phyloP scores from a whole-genome alignment of 2,797 vertebrate genomes.

The Paratrypauchen microcephalus region DNA sequence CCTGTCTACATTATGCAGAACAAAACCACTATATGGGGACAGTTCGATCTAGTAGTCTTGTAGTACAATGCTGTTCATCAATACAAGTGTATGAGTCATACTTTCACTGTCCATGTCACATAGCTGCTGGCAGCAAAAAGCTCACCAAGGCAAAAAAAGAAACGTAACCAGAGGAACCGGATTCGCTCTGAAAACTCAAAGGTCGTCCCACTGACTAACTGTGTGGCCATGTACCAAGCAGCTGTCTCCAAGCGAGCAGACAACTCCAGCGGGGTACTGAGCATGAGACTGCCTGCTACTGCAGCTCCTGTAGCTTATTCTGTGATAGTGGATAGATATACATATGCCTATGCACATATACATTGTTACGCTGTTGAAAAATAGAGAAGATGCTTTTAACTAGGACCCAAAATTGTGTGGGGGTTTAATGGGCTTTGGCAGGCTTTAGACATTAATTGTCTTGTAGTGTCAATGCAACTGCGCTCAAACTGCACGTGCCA shows the following conservation, averaged over 20 bases:
- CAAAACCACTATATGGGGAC: background rate
- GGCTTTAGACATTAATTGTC: background rate
- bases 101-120: constrained; percentile 44
- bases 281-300: constrained; percentile 43
- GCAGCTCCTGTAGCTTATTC: background rate
- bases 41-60: constrained; percentile 1
- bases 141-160: constrained; percentile 64
- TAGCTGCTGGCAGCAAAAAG: constrained; percentile 74
- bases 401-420: background rate
- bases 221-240: constrained; percentile 88
- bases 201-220: constrained; percentile 81
- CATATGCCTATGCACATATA: too few species aligned
- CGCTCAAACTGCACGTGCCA: background rate
- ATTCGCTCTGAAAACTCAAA: constrained; percentile 72
- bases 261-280: constrained; percentile 76
- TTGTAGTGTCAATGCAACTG: background rate
- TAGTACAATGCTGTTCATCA: background rate
- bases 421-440: background rate
- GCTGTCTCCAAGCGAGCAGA: constrained; percentile 79
- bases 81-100: background rate
- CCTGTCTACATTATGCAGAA: background rate
- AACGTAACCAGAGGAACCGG: constrained; percentile 62
- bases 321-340: background rate
- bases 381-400: background rate
- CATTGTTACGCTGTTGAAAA: background rate